phyloP scores from a whole-genome alignment of 1,140 invertebrate genomes.

The Drosophila nebulosa region DNA sequence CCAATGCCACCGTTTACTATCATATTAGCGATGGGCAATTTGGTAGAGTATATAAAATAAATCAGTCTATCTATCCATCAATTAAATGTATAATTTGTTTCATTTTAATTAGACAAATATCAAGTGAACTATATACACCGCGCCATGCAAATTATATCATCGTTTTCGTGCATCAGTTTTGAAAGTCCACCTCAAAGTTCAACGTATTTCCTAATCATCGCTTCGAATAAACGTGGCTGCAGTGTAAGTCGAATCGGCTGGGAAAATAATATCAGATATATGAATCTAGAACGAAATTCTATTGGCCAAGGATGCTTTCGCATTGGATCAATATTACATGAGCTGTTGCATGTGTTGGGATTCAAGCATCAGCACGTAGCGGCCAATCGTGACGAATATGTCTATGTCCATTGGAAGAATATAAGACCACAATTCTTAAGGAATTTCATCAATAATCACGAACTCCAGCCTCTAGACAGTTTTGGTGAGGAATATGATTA shows the following conservation, averaged over 20 bases:
- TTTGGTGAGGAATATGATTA: slow-evolving; percentile 84
- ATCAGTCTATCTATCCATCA: background rate
- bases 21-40: slow-evolving; percentile 81
- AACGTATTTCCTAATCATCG: slow-evolving; percentile 12
- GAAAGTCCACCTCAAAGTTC: background rate
- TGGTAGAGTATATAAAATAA: slow-evolving; percentile 1
- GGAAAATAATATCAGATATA: slow-evolving; percentile 78
- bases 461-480: slow-evolving; percentile 66
- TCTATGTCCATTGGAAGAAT: slow-evolving; percentile 82
- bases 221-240: slow-evolving; percentile 67
- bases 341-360: slow-evolving; percentile 84
- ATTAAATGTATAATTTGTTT: background rate
- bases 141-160: slow-evolving; percentile 11
- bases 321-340: slow-evolving; percentile 84
- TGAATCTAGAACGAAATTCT: slow-evolving; percentile 81
- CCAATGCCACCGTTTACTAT: slow-evolving; percentile 83
- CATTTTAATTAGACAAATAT: background rate
- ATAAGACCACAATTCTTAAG: background rate
- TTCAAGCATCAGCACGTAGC: slow-evolving; percentile 84
- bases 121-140: slow-evolving; percentile 1
- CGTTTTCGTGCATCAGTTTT: slow-evolving; percentile 30
- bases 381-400: slow-evolving; percentile 83
- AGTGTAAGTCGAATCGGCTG: slow-evolving; percentile 81
- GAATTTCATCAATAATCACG: slow-evolving; percentile 59
- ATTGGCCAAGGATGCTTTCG: slow-evolving; percentile 82